Base-by-base conservation (phyloP, 2,888 invertebrate species). In the Drosophila engyochracea region DNA sequence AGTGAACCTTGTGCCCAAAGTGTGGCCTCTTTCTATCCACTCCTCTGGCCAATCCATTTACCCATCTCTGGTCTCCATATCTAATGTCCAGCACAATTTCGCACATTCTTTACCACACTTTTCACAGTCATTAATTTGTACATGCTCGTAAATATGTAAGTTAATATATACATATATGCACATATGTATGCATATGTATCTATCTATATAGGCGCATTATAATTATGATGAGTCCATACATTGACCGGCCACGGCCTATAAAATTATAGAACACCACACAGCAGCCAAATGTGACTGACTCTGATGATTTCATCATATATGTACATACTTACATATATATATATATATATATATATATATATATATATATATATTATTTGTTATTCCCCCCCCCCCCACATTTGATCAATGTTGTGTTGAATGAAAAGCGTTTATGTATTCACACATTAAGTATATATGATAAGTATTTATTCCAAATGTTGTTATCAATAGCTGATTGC, bases 241-340 rank as follows among this genome's bases (percentile, higher is more conserved):
- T 66, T 70, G 77, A 74, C 74, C 70, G 62, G 54, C 78, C 44
- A 41, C 54, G 63, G 65, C 63, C 82, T 69, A 79, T 73, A 75
- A 80, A 74, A 70, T 70, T 73, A 73, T 81, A 76, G 71, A 76
- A 74, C 72, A 69, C 54, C 73, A 64, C 25, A 70, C 65, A 54
- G 25, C 64, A 74, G 59, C 77, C 67, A 70, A 77, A 80, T 74
- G 63, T 74, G 74, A 52, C 57, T 61, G 71, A 65, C 61, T 59
- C 75, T 69, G 73, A 65, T 87, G 87, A 83, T 83, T 86, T 86
- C 84, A 83, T 83, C 62, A 70, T 57, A 57, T 53, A 67, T 19
- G 5, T 35, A 35, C 22, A 22, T 7, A 33, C 6, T 31, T 6
- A 22, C 7, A n/a, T 22, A 22, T 14, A 33, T 14, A 12, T 3